These are phyloP conservation scores for Augochlora pura DNA, from an alignment of 1,140 invertebrate species.

Conservation along the genomic window DNA sequence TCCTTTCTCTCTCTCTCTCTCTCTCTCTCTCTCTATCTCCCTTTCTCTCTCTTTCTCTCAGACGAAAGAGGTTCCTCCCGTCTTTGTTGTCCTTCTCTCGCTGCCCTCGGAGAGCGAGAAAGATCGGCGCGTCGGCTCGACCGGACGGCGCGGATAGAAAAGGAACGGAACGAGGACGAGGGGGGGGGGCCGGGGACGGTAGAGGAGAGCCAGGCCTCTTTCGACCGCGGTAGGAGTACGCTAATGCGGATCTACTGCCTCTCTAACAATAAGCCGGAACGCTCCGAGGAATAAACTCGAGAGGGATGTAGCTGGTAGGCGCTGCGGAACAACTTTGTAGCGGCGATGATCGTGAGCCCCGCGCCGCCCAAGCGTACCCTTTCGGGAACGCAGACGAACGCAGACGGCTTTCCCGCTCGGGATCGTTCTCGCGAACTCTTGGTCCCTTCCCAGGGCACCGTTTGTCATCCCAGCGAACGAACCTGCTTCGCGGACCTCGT, in stretches of 20 bases:
- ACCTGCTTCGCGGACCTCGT: too few species aligned
- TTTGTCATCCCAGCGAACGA: too few species aligned
- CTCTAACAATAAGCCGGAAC: conserved; percentile 66
- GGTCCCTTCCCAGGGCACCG: too few species aligned
- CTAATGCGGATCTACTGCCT: conserved; percentile 67
- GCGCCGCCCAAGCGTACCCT: background rate
- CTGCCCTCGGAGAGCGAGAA: conserved; percentile 8
- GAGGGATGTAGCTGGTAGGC: conserved; percentile 36
- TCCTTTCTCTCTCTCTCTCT: conserved; percentile 26
- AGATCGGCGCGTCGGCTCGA: conserved; percentile 10
- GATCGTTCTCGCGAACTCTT: too few species aligned
- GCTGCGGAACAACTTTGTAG: conserved; percentile 33
- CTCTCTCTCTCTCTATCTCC: background rate
- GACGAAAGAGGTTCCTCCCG: background rate
- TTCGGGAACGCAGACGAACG: too few species aligned
- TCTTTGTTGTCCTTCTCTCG: conserved; percentile 31
- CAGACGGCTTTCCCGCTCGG: too few species aligned
- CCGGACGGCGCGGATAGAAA: conserved; percentile 16
- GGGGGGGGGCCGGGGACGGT: conserved; percentile 6
- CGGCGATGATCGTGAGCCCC: background rate
- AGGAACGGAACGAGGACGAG: conserved; percentile 11
- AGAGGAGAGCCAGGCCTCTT: conserved; percentile 31
- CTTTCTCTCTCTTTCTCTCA: conserved; percentile 27
- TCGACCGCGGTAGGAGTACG: conserved; percentile 61
- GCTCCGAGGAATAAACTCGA: conserved; percentile 58